Percentiles rank a stretch among this genome's conserved stretches.
These are phyloP conservation scores for Ormyrus labotus DNA, from an alignment of 2,888 invertebrate species.

Conservation along the genomic window DNA sequence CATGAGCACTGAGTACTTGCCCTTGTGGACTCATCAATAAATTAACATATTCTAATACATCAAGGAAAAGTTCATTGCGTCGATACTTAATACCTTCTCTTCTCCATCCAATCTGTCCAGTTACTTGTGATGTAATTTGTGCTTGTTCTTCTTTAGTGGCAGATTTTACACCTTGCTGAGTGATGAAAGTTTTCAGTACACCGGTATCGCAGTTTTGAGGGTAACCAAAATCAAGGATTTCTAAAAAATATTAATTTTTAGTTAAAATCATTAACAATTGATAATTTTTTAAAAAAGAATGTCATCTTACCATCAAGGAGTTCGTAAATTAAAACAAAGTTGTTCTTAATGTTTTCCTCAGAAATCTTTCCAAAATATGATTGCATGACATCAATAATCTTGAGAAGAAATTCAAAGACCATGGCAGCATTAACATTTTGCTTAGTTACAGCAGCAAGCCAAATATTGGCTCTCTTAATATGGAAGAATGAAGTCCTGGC, in stretches of 20 bases:
- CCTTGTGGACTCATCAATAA: conserved; percentile 99
- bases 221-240: conserved; percentile 99
- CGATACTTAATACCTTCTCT: conserved; percentile 99
- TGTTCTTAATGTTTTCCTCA: conserved; percentile 99
- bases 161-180: conserved; percentile 99
- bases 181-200: conserved; percentile 98
- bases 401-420: conserved; percentile 99
- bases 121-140: conserved; percentile 98
- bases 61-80: conserved; percentile 97
- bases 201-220: conserved; percentile 99
- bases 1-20: conserved; percentile 98
- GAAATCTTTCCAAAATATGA: conserved; percentile 99
- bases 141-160: conserved; percentile 99
- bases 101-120: conserved; percentile 99
- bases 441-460: conserved; percentile 99
- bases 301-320: conserved; percentile 89
- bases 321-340: conserved; percentile 99
- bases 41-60: conserved; percentile 99
- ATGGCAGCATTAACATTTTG: conserved; percentile 99
- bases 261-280: background rate
- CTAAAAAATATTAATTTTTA: conserved; percentile 76
- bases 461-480: conserved; percentile 99
- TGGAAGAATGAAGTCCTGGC: conserved; percentile 99
- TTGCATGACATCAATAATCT: conserved; percentile 99
- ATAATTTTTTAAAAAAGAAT: background rate